Base-by-base conservation (phyloP, 2,888 invertebrate genomes). In the Ditula angustiorana region DNA sequence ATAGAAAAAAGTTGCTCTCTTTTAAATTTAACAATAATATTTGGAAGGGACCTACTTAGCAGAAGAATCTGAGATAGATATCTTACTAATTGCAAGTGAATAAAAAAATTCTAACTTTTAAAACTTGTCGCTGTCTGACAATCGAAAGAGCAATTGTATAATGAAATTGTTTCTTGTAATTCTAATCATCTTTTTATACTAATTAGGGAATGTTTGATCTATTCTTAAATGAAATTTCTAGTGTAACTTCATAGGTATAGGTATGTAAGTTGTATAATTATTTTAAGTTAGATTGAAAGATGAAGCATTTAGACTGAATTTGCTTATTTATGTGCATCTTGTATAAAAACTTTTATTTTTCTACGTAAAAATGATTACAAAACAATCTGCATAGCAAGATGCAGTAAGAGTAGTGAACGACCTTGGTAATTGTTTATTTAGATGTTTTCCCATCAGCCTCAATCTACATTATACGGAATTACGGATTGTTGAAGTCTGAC, bases 271-370 rank as follows among this genome's bases (percentile, higher is more conserved):
- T 63, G n/a, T 57, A 64, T 46, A 23, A 28, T 59, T 64, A 59
- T 44, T 63, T 49, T 49, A 57, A n/a, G n/a, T n/a, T n/a, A n/a
- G n/a, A n/a, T n/a, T n/a, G n/a, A 16, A 57, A 63, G 7, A 44
- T 52, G 52, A 58, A 64, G 55, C 56, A 63, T 63, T 67, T 67
- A 63, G 59, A 67, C 67, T 63, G 63, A 63, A 44, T 56, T 63
- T 41, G 24, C 46, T 61, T 52, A 44, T 58, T 63, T 58, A 46
- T 53, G 64, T 64, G 52, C 35, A 37, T 59, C 57, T 16, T 57
- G 49, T 56, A 58, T 59, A 64, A 53, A 47, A 59, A 46, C 23
- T 52, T 46, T 58, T 59, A 64, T 59, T 64, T 64, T 64, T 64
- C 46, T 64, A 59, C 59, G 28, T 26, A 23, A 46, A 49, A 41